phyloP scores from a whole-genome alignment of 2,888 invertebrate species.

The Tribolium freemani region DNA sequence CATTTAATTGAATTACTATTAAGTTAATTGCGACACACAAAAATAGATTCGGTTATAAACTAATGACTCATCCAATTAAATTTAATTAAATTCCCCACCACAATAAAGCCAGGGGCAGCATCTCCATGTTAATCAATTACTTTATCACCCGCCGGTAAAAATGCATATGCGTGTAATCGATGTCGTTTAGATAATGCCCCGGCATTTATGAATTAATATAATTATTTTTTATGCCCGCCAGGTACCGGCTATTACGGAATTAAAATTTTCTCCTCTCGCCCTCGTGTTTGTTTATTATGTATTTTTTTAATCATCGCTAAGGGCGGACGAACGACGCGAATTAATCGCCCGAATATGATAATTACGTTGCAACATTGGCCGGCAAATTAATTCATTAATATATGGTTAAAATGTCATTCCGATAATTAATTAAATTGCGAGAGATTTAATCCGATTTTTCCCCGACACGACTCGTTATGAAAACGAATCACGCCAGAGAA shows the following conservation, averaged over 20 bases:
- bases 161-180: constrained; percentile 33
- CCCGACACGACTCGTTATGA: constrained; percentile 5
- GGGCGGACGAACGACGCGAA: neutral
- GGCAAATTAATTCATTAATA: constrained; percentile 26
- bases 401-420: constrained; percentile 26
- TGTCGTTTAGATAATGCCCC: constrained; percentile 31
- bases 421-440: constrained; percentile 28
- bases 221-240: constrained; percentile 26
- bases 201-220: constrained; percentile 19
- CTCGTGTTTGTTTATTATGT: neutral
- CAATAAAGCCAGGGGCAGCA: constrained; percentile 37
- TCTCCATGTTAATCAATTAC: constrained; percentile 38
- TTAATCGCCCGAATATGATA: constrained; percentile 21
- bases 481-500: constrained; percentile 33
- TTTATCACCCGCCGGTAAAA: constrained; percentile 34
- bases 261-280: constrained; percentile 11
- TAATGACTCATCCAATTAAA: constrained; percentile 46
- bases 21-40: constrained; percentile 39
- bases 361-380: constrained; percentile 19
- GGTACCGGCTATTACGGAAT: constrained; percentile 28
- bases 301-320: constrained; percentile 14
- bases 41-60: constrained; percentile 43
- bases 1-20: constrained; percentile 37
- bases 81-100: constrained; percentile 44
- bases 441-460: constrained; percentile 21